Conservation (phyloP, 1,140 invertebrate species). For the Colletes gigas region DNA sequence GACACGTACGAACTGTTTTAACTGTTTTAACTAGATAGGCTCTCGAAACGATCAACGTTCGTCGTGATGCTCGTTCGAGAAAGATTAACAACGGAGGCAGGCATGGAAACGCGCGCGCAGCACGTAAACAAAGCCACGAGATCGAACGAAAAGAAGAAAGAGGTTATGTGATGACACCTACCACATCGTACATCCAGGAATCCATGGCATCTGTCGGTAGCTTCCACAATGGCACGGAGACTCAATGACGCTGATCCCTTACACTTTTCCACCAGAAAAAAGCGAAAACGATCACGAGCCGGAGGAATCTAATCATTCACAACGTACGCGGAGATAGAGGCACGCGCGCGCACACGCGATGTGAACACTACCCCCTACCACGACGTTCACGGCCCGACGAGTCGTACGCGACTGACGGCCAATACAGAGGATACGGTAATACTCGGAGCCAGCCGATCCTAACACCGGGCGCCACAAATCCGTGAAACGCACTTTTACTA, state of each 20-base stretch:
- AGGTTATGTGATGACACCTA: constrained; percentile 63
- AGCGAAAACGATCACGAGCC: background rate
- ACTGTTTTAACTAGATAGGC: background rate
- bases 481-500: constrained; percentile 18
- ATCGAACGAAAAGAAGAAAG: constrained; percentile 39
- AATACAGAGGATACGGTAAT: constrained; percentile 57
- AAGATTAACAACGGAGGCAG: background rate
- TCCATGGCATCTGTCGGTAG: constrained; percentile 70
- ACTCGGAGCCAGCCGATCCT: constrained; percentile 38
- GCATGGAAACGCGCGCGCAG: constrained; percentile 32
- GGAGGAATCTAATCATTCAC: background rate
- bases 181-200: constrained; percentile 79
- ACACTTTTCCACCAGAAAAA: background rate
- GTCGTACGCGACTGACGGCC: constrained; percentile 73
- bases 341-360: background rate
- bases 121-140: constrained; percentile 67
- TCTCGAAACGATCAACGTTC: background rate
- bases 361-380: constrained; percentile 19
- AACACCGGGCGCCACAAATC: constrained; percentile 14
- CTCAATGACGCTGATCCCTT: background rate
- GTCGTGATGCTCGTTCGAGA: background rate
- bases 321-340: background rate
- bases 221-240: constrained; percentile 8
- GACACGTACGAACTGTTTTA: background rate
- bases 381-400: constrained; percentile 67